phyloP scores from a whole-genome alignment of 2,113 vertebrate species.

The Oostethus manadensis region DNA sequence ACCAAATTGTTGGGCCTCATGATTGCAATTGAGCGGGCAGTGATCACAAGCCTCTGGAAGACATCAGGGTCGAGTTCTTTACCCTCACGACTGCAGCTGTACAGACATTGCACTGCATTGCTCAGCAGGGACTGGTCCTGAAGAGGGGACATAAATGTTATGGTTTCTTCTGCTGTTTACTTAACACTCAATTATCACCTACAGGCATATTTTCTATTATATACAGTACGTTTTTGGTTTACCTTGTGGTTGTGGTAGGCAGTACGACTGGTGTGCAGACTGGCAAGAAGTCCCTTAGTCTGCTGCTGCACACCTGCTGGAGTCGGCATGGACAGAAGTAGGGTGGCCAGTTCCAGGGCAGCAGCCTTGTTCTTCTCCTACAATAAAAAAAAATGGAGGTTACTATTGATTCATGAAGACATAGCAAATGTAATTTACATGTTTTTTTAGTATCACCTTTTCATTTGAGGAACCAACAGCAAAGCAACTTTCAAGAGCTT shows the following conservation, averaged over 20 bases:
- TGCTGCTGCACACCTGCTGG: conserved; percentile 95
- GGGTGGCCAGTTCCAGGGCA: conserved; percentile 90
- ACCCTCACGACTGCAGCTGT: conserved; percentile 82
- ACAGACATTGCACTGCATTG: conserved; percentile 94
- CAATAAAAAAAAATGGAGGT: conserved; percentile 1
- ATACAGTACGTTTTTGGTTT: not conserved
- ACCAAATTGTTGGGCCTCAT: conserved; percentile 97
- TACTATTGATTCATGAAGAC: not conserved
- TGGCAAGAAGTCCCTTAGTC: conserved; percentile 94
- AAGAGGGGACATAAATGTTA: not conserved
- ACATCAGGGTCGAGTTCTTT: conserved; percentile 94
- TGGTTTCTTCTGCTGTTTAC: not conserved
- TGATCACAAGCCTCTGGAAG: conserved; percentile 95
- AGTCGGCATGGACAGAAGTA: conserved; percentile 90
- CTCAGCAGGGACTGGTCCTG: conserved; percentile 95
- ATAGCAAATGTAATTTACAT: not conserved
- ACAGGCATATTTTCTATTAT: not conserved
- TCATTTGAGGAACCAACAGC: conserved; percentile 88
- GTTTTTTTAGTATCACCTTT: conserved; percentile 78
- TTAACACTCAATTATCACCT: not conserved
- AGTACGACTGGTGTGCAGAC: conserved; percentile 92
- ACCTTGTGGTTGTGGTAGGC: conserved; percentile 99
- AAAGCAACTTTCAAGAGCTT: conserved; percentile 98
- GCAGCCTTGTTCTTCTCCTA: conserved; percentile 93
- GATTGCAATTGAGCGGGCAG: conserved; percentile 94